phyloP scores from a whole-genome alignment of 2,888 invertebrate genomes.

The Andrena trimmerana region DNA sequence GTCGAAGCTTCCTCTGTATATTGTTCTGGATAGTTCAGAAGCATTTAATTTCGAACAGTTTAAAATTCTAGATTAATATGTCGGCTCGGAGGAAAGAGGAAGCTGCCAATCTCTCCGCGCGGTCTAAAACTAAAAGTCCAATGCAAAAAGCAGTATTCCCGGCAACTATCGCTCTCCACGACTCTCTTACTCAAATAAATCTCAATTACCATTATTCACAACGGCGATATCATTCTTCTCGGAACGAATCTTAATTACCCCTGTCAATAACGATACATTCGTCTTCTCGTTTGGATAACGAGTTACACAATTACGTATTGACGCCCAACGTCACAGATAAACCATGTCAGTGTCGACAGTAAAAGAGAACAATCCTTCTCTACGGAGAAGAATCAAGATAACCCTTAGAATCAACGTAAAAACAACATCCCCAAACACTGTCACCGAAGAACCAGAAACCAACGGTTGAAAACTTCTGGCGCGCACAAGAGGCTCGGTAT shows the following conservation, averaged over 20 bases:
- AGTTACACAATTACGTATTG: conserved; percentile 15
- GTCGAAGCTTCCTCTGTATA: too few species aligned
- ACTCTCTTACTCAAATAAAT: conserved; percentile 38
- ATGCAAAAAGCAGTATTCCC: not conserved
- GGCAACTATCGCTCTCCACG: conserved; percentile 12
- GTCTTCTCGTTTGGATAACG: conserved; percentile 2
- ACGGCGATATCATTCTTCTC: conserved; percentile 50
- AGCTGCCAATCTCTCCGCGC: not conserved
- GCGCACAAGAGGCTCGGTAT: not conserved
- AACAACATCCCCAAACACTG: too few species aligned
- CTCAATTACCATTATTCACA: conserved; percentile 51
- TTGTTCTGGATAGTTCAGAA: too few species aligned
- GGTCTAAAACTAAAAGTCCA: not conserved
- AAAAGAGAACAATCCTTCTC: not conserved
- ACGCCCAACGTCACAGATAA: conserved; percentile 1
- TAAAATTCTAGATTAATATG: too few species aligned
- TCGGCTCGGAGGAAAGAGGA: not conserved
- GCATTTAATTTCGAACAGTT: too few species aligned
- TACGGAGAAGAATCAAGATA: not conserved
- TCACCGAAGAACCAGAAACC: not conserved
- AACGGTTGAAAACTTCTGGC: not conserved
- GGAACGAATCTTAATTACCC: conserved; percentile 45
- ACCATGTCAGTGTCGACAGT: not conserved
- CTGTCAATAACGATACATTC: conserved; percentile 25
- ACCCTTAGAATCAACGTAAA: too few species aligned